These are phyloP conservation scores for Osmerus eperlanus DNA, from an alignment of 2,113 vertebrate species.

Conservation along the genomic window DNA sequence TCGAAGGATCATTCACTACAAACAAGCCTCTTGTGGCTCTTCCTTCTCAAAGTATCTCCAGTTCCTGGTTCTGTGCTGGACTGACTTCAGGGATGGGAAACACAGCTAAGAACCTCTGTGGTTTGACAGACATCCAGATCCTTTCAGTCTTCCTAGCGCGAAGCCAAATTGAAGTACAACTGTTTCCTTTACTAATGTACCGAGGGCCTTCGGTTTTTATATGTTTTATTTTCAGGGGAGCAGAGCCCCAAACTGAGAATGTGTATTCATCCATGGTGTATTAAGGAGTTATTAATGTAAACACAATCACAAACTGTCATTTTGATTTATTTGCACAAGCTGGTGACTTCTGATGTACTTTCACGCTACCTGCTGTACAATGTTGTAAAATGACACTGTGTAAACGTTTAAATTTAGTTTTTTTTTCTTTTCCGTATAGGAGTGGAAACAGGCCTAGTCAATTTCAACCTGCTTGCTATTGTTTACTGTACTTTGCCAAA, in stretches of 20 bases:
- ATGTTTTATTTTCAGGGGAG: slow-evolving; percentile 18
- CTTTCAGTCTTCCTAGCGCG: slow-evolving; percentile 82
- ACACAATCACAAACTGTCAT: slow-evolving; percentile 15
- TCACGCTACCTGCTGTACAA: not conserved
- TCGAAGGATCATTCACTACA: slow-evolving; percentile 54
- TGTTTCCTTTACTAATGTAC: slow-evolving; percentile 84
- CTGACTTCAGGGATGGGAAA: slow-evolving; percentile 79
- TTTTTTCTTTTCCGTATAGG: not conserved
- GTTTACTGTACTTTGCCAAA: not conserved
- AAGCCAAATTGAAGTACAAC: slow-evolving; percentile 80
- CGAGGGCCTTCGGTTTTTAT: slow-evolving; percentile 72
- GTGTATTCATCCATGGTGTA: not conserved
- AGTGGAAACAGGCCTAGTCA: not conserved
- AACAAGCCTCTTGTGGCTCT: slow-evolving; percentile 60
- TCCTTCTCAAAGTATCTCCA: slow-evolving; percentile 68
- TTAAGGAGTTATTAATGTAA: slow-evolving; percentile 11
- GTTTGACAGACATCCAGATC: slow-evolving; percentile 80
- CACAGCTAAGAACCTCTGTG: slow-evolving; percentile 76
- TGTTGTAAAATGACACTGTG: slow-evolving; percentile 8
- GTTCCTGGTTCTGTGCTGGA: slow-evolving; percentile 72
- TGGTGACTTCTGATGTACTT: slow-evolving; percentile 1
- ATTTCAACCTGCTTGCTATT: not conserved
- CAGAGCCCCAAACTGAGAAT: slow-evolving; percentile 10
- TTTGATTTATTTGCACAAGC: slow-evolving; percentile 14
- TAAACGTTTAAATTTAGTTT: slow-evolving; percentile 3